A percentile compares a stretch with the other conserved stretches of the same genome.
phyloP scores from a whole-genome alignment of 2,113 vertebrate genomes.

The Epinephelus lanceolatus region DNA sequence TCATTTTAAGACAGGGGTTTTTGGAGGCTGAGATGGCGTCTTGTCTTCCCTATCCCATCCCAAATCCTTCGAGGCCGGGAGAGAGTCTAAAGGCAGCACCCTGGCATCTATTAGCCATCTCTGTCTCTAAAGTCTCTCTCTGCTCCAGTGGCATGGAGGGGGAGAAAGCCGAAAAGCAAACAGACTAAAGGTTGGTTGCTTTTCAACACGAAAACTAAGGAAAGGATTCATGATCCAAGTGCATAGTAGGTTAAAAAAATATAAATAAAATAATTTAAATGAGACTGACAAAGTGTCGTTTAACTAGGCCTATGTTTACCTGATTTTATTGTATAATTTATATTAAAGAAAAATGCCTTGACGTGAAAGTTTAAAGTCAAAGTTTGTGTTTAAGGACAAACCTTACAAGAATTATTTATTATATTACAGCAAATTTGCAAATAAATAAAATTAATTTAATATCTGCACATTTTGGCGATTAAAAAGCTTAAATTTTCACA shows the following conservation, averaged over 20 bases:
- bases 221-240: slow-evolving; percentile 33
- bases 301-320: too few species aligned
- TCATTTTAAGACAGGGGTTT: slow-evolving; percentile 95
- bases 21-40: slow-evolving; percentile 94
- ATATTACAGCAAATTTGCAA: neutral
- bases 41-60: slow-evolving; percentile 88
- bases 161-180: slow-evolving; percentile 91
- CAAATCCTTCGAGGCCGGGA: slow-evolving; percentile 90
- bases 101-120: slow-evolving; percentile 89
- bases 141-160: slow-evolving; percentile 81
- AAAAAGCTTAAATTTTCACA: neutral
- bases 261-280: neutral
- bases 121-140: slow-evolving; percentile 79
- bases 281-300: neutral
- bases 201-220: slow-evolving; percentile 30
- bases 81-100: slow-evolving; percentile 88
- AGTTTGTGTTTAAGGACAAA: neutral
- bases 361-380: neutral
- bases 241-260: slow-evolving; percentile 4
- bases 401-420: fast-evolving
- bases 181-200: slow-evolving; percentile 79
- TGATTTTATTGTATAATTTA: neutral
- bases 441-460: neutral
- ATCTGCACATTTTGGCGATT: neutral
- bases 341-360: neutral